Conservation (phyloP, 2,797 vertebrate species). For the Cossypha heuglini region DNA sequence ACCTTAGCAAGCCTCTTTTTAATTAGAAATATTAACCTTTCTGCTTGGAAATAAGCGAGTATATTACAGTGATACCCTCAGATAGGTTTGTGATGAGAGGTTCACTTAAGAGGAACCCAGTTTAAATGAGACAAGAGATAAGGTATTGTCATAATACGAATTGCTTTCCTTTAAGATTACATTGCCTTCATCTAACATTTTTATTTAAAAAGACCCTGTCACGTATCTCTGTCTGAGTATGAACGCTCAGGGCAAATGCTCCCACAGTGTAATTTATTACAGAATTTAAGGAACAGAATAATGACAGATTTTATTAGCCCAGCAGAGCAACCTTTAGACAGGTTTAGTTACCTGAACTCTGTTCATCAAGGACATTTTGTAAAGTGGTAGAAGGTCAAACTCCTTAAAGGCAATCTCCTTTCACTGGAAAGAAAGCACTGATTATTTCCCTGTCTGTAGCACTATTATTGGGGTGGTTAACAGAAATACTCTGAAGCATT, state of each 20-base stretch:
- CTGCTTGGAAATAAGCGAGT: neutral
- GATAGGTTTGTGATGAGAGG: neutral
- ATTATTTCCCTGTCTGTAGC: neutral
- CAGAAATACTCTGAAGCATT: neutral
- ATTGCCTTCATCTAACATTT: neutral
- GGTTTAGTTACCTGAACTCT: neutral
- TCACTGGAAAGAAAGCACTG: neutral
- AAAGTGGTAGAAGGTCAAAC: neutral
- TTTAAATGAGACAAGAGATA: conserved; percentile 9
- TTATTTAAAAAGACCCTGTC: neutral
- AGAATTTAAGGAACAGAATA: conserved; percentile 6
- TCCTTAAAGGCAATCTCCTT: neutral
- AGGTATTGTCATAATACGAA: neutral
- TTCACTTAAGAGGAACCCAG: neutral
- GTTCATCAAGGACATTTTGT: neutral
- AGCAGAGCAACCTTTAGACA: conserved; percentile 5
- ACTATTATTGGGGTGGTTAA: neutral
- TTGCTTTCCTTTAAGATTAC: neutral
- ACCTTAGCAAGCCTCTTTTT: neutral
- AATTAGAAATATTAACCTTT: conserved; percentile 57
- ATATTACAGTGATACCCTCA: neutral
- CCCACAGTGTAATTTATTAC: neutral
- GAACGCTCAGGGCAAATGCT: neutral
- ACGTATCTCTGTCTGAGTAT: neutral
- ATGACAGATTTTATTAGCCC: conserved; percentile 13